Evolutionary conservation across 2,113 vertebrate genomes (phyloP), one percentile per base, ranked within the genome.

Genomic region (Daubentonia madagascariensis): DNA sequence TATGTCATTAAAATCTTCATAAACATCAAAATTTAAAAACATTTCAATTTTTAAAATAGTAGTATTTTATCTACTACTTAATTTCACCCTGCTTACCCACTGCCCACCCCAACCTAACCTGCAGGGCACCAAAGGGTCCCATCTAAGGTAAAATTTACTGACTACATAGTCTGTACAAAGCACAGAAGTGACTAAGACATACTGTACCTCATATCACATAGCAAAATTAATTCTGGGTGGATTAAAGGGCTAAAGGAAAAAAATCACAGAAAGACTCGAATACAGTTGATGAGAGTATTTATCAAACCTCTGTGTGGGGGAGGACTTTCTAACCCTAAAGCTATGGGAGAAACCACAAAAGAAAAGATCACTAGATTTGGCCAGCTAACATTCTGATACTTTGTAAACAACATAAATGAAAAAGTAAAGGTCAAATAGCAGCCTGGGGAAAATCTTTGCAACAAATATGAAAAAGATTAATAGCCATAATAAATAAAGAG

Each of bases 361-460:
- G 65, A 87, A 87, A 87, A 94, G 68, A 89, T 96, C 95, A 70
- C 20, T 23, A 85, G 89, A 80, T 40, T 30, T 40, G 61, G 75
- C 50, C 4, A n/a, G 73, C 72, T 79, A 96, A 87, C 78, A 59
- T 88, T 59, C 16, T 91, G 86, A 84, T 32, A 54, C 65, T 30
- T 92, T 48, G 84, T 78, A 72, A 97, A 89, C 97, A 97, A 54
- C 13, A 13, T 48, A 50, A 81, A 81, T 54, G 45, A 79, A 92
- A 40, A 91, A 85, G 52, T 91, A 97, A 98, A 97, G 97, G 97
- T 97, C 98, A 98, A 89, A 86, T 63, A 75, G 68, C 94, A 97
- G 75, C 40, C 75, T 57, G 67, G 32, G 79, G 37, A 13, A 96
- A 81, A 32, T 16, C 45, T 40, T n/a, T 79, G 63, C 57, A 50